Conservation (phyloP, 2,888 invertebrate species). For the Galerucella nymphaeae region DNA sequence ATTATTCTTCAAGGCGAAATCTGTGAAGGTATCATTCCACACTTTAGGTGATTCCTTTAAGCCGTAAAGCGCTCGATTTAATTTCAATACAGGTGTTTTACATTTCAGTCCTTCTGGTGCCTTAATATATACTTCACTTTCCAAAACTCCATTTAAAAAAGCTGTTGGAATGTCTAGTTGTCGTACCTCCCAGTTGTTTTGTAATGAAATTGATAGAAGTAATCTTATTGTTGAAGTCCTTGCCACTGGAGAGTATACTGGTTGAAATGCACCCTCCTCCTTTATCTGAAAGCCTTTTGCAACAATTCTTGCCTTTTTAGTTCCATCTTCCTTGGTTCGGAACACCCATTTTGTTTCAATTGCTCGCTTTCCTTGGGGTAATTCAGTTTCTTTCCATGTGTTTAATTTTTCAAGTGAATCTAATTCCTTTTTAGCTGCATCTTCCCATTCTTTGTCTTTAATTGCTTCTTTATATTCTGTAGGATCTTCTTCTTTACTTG, state of each 20-base stretch:
- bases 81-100: constrained; percentile 27
- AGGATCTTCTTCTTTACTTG: constrained; percentile 8
- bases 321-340: constrained; percentile 33
- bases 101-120: constrained; percentile 33
- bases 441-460: constrained; percentile 15
- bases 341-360: constrained; percentile 37
- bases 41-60: no score
- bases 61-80: constrained; percentile 1
- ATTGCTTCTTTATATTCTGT: constrained; percentile 22
- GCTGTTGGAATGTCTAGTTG: constrained; percentile 33
- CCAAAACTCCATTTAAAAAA: constrained; percentile 38
- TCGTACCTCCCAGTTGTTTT: constrained; percentile 35
- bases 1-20: no score
- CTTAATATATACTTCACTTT: constrained; percentile 40
- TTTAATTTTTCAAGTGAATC: constrained; percentile 15
- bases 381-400: constrained; percentile 19
- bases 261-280: constrained; percentile 33
- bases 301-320: constrained; percentile 40
- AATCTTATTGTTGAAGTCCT: constrained; percentile 43
- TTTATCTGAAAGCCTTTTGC: constrained; percentile 40
- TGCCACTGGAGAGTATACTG: constrained; percentile 42
- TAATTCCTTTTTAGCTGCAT: constrained; percentile 19
- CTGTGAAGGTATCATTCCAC: no score
- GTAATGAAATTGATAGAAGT: constrained; percentile 40
- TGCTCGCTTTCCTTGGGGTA: constrained; percentile 23